These are phyloP conservation scores for Hydractinia echinata DNA, from an alignment of 30 jellyfish, hydroid and myxozoan species.

Conservation along the genomic window DNA sequence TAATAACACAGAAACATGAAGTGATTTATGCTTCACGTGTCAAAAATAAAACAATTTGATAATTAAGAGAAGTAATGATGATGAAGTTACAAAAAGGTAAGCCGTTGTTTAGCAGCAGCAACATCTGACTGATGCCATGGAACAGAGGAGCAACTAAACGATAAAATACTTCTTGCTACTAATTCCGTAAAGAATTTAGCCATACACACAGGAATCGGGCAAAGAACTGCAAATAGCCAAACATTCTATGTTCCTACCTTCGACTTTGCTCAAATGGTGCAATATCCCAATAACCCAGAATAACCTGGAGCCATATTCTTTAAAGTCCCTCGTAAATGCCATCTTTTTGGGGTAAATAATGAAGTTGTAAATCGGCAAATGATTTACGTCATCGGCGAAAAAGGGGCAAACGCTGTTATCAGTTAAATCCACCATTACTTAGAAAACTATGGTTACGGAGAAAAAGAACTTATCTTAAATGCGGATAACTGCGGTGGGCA, in stretches of 20 bases:
- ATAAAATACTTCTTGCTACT: background rate
- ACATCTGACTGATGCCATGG: background rate
- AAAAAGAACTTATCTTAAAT: background rate
- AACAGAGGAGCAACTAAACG: background rate
- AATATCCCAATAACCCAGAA: conserved; percentile 11
- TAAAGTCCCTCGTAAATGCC: background rate
- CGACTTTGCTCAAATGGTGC: conserved; percentile 12
- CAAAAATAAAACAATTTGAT: background rate
- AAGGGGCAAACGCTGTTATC: background rate
- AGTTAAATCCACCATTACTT: background rate
- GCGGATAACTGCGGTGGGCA: conserved; percentile 5
- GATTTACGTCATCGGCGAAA: background rate
- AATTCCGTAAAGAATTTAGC: background rate
- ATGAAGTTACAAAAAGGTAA: background rate
- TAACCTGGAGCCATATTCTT: conserved; percentile 1
- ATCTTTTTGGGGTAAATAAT: background rate
- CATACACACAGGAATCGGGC: background rate
- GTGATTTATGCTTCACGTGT: background rate
- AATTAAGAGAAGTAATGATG: background rate
- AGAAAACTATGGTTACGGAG: background rate
- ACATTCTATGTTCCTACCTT: background rate
- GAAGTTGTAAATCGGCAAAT: background rate
- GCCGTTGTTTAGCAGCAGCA: background rate
- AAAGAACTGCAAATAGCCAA: background rate
- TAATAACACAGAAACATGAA: background rate